Conservation (phyloP, 2,888 invertebrate genomes). For the Erannis defoliaria region DNA sequence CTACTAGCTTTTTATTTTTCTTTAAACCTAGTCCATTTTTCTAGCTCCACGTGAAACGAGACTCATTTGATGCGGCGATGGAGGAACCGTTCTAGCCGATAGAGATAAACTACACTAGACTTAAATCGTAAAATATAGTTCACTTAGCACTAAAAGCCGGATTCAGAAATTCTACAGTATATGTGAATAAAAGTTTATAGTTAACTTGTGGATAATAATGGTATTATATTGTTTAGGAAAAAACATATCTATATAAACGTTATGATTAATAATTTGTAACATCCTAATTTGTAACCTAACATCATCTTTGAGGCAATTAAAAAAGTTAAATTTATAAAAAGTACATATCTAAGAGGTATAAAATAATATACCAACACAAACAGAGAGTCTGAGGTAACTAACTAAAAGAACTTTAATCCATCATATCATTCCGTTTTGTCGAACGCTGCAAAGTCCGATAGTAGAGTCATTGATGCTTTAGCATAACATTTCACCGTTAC, state of each 20-base stretch:
- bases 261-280: too few relatives aligned
- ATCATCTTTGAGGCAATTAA: too few relatives aligned
- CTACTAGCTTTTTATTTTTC: conserved; percentile 25
- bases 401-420: conserved; percentile 1
- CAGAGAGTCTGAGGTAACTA: background rate
- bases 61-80: conserved; percentile 31
- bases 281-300: too few relatives aligned
- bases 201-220: too few relatives aligned
- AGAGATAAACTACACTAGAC: conserved; percentile 29
- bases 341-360: background rate
- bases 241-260: too few relatives aligned
- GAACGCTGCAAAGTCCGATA: conserved; percentile 23
- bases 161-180: background rate
- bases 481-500: conserved; percentile 17
- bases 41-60: conserved; percentile 34
- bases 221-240: too few relatives aligned
- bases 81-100: conserved; percentile 23
- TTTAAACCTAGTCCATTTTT: conserved; percentile 34
- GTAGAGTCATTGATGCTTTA: conserved; percentile 16
- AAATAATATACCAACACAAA: background rate
- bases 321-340: too few relatives aligned
- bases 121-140: conserved; percentile 27
- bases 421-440: conserved; percentile 18
- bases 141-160: conserved; percentile 44
- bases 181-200: background rate